phyloP scores from a whole-genome alignment of 2,797 vertebrate genomes.

The Aphelocoma californica region DNA sequence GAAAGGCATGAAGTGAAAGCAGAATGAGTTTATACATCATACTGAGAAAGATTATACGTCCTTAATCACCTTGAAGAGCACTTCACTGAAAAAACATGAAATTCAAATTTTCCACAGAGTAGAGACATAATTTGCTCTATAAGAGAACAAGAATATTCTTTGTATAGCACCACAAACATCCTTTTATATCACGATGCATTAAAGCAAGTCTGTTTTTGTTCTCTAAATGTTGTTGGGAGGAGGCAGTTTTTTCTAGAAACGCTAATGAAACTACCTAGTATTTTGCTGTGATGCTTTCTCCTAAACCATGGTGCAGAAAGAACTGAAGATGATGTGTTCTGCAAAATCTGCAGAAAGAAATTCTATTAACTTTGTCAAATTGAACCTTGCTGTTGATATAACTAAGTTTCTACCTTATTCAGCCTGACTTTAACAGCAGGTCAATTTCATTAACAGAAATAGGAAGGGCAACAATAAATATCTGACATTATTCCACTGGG shows the following conservation, averaged over 20 bases:
- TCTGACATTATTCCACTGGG: background rate
- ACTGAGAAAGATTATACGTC: background rate
- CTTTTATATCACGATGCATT: background rate
- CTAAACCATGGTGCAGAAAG: background rate
- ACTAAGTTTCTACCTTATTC: background rate
- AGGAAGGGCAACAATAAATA: background rate
- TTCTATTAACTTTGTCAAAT: slow-evolving; percentile 9
- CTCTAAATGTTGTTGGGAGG: background rate
- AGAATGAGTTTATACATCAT: slow-evolving; percentile 19
- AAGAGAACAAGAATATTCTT: background rate
- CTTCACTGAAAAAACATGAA: slow-evolving; percentile 19
- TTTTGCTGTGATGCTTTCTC: background rate
- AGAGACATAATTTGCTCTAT: background rate
- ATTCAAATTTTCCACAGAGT: slow-evolving; percentile 27
- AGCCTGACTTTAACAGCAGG: background rate
- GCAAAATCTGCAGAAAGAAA: slow-evolving; percentile 13
- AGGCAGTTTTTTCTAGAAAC: background rate
- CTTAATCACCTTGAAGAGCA: slow-evolving; percentile 36
- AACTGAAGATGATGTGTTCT: background rate
- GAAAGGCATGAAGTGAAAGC: slow-evolving; percentile 6
- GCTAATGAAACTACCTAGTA: background rate
- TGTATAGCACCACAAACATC: background rate
- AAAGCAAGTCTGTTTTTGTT: background rate
- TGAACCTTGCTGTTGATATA: background rate
- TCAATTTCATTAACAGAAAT: slow-evolving; percentile 29